A percentile compares a stretch with the other conserved stretches of the same genome.
Evolutionary conservation across 1,140 invertebrate genomes (phyloP).

Genomic region (Euwallacea fornicatus): DNA sequence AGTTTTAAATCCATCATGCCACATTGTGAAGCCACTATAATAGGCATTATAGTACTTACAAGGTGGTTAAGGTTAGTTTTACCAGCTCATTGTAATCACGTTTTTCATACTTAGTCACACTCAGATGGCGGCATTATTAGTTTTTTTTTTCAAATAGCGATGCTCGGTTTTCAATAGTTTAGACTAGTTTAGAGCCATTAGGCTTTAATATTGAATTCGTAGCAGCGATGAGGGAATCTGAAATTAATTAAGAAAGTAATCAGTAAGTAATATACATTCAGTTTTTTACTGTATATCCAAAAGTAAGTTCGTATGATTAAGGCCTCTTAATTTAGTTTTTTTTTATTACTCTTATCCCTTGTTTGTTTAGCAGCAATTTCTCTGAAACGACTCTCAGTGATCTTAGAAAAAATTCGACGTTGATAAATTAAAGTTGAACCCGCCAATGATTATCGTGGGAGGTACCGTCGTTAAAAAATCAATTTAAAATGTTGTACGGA

Average conservation of each 20-base stretch:
- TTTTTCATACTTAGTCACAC: constrained; percentile 35
- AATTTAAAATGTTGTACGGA: constrained; percentile 22
- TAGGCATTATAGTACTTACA: constrained; percentile 15
- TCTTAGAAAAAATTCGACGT: neutral
- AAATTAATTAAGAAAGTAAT: constrained; percentile 25
- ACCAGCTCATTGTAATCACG: constrained; percentile 31
- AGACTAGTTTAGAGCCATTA: constrained; percentile 24
- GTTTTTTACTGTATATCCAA: neutral
- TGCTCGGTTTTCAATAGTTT: constrained; percentile 28
- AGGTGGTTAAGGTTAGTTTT: constrained; percentile 21
- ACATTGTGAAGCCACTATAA: neutral
- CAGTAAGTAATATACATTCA: constrained; percentile 3
- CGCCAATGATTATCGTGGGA: constrained; percentile 30
- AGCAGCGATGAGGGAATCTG: constrained; percentile 16
- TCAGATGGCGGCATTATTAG: constrained; percentile 28
- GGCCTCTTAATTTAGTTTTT: neutral
- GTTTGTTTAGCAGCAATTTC: neutral
- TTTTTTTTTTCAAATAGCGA: constrained; percentile 21
- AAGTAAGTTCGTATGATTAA: constrained; percentile 1
- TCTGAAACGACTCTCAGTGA: neutral
- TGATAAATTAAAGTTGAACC: neutral
- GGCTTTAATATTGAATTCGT: constrained; percentile 32
- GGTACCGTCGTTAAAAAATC: constrained; percentile 22
- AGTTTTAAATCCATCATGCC: neutral
- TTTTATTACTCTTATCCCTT: neutral